Evolutionary conservation across 2,113 vertebrate genomes (phyloP), one percentile per base, ranked within the genome.

Genomic region (Neodontobutis hainanensis): DNA sequence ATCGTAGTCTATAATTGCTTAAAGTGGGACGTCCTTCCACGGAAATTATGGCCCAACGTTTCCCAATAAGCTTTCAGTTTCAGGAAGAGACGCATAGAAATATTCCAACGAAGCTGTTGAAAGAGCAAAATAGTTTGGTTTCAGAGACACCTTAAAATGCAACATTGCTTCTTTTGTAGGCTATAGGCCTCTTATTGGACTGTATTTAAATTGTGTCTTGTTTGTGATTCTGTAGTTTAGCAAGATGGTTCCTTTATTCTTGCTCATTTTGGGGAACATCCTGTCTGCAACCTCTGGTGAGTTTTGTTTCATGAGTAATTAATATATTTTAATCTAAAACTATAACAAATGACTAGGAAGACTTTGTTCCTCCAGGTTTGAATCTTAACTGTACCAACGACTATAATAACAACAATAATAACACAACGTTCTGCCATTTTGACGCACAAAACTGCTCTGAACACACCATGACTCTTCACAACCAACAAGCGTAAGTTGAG

Each of bases 321-420:
- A 40, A 8, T 40, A 40, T 1, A 8, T 6, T 40, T 40, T 6
- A 40, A 2, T 40, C 8, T 40, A 40, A 6, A 40, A 8, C 38
- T 40, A 46, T 2, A 46, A 6, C 19, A 11, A 34, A 11, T 52
- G 11, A 12, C 6, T 38, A 4, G 3, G 8, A n/a, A n/a, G 38
- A 40, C 38, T 40, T 8, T 55, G 15, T 0, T 11, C 34, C 48
- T 34, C 32, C 7, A 8, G 38, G 1, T 8, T 3, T 11, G 0
- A 43, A 45, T 36, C 56, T 90, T 5, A 36, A 62, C 7, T 92
- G 91, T 43, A 65, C 75, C 19, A 80, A 88, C 47, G 80, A 92
- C 79, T 75, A 4, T 10, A 35, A 38, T 0, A 0, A 3, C 0
- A 0, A n/a, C n/a, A n/a, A n/a, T 0, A 1, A 77, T 88, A n/a